Base-by-base conservation (phyloP, 2,888 invertebrate genomes). In the Gibbula magus region DNA sequence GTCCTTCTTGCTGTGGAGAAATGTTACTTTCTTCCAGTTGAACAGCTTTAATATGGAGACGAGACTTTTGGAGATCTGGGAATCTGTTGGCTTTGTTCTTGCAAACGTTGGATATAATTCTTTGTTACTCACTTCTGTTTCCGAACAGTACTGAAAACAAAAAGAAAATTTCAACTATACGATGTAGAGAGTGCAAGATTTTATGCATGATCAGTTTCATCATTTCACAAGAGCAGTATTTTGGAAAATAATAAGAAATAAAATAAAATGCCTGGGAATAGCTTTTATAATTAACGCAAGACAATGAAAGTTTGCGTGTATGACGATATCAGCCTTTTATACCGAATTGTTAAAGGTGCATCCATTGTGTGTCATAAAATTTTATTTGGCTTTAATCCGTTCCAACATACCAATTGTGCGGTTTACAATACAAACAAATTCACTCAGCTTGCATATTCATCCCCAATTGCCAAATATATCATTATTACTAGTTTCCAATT, bases 31-130 rank as follows among this genome's bases (percentile, higher is more conserved):
- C 86, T 96, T 96, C 97, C 98, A 98, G 92, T 96, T 96, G 94
- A 96, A 98, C 81, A 96, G 95, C 86, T 95, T 94, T 82, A 98
- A 94, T 73, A 97, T 95, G 5, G 97, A 96, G 79, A 97, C 96
- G 7, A 98, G 97, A 1, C 97, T 97, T 92, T 97, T 97, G 7
- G 97, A 97, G 86, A 98, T 97, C 93, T 98, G 97, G 78, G 96
- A 97, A 92, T 97, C 97, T 0, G 98, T 98, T 0, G 98, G 98
- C 66, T 97, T 95, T 0, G 98, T 98, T 85, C 98, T 94, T 0
- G 97, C 97, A 92, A 98, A 98, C 18, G 98, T 98, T 10, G 97
- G 96, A 93, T 97, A 98, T 90, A 96, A 95, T 25, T 94, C 94
- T 93, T 97, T 98, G 94, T 97, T 96, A 35, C 98, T 97, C 78